Percentiles rank a stretch among this genome's conserved stretches.
phyloP scores from a whole-genome alignment of 2,888 invertebrate genomes.

The Slavum lentiscoides region DNA sequence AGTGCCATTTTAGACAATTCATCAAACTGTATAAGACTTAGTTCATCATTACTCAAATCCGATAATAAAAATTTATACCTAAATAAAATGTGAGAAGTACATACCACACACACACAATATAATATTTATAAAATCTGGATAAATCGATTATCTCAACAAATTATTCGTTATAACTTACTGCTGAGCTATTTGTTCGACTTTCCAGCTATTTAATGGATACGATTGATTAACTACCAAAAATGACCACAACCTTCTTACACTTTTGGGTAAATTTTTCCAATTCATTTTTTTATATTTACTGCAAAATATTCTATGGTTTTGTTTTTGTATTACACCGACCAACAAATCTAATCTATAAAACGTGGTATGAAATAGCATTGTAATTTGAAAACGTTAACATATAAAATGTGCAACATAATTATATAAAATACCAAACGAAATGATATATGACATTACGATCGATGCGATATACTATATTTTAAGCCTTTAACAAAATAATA shows the following conservation, averaged over 20 bases:
- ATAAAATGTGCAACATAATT: not conserved
- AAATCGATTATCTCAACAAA: not conserved
- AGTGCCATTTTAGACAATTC: conserved; percentile 25
- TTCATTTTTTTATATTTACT: not conserved
- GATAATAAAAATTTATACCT: conserved; percentile 38
- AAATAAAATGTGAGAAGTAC: not conserved
- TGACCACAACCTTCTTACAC: conserved; percentile 35
- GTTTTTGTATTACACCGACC: conserved; percentile 21
- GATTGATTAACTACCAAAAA: conserved; percentile 26
- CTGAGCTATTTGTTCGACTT: conserved; percentile 20
- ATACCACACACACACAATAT: not conserved
- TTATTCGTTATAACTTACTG: conserved; percentile 8
- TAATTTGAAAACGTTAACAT: not conserved
- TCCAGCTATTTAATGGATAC: conserved; percentile 24
- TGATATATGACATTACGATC: no score
- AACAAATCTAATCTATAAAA: conserved; percentile 24
- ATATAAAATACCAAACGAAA: no score
- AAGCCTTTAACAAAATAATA: not conserved
- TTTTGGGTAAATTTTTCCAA: conserved; percentile 43
- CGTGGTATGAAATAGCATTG: not conserved
- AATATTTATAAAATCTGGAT: not conserved
- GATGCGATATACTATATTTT: not conserved
- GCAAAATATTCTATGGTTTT: conserved; percentile 17
- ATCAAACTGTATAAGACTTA: conserved; percentile 27
- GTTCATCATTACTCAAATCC: conserved; percentile 37